phyloP scores from a whole-genome alignment of 2,888 invertebrate genomes.

The Scaptomyza polygonia region DNA sequence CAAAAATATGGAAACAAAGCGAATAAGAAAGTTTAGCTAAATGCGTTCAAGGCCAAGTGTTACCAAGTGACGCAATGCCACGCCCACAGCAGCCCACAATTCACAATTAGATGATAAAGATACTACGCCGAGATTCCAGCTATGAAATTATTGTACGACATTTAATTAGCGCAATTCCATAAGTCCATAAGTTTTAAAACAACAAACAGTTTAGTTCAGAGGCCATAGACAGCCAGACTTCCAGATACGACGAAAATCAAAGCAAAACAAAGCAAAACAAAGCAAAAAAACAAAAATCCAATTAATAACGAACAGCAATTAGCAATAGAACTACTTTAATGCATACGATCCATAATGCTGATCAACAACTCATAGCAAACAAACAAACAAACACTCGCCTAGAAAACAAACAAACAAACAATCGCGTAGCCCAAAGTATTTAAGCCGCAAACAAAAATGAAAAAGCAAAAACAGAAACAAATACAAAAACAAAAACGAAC shows the following conservation, averaged over 20 bases:
- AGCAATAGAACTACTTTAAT: constrained; percentile 16
- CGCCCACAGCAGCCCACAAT: constrained; percentile 56
- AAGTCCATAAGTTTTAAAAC: constrained; percentile 70
- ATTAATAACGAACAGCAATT: background rate
- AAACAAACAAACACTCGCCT: constrained; percentile 49
- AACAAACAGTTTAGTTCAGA: constrained; percentile 47
- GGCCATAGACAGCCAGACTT: constrained; percentile 66
- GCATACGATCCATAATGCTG: constrained; percentile 26
- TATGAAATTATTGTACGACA: constrained; percentile 74
- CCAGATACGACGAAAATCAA: constrained; percentile 19
- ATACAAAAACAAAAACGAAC: constrained; percentile 27
- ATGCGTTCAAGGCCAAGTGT: constrained; percentile 45
- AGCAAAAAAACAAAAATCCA: background rate
- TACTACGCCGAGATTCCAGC: constrained; percentile 70
- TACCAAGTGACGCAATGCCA: constrained; percentile 66
- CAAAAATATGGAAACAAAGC: constrained; percentile 6
- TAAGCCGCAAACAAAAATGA: constrained; percentile 75
- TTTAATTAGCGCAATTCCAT: constrained; percentile 80
- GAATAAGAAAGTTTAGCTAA: constrained; percentile 43
- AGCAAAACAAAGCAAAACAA: no score
- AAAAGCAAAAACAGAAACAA: constrained; percentile 32
- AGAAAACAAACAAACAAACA: constrained; percentile 40
- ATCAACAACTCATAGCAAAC: constrained; percentile 23
- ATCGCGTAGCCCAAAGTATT: constrained; percentile 74
- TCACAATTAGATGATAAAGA: constrained; percentile 24